Evolutionary conservation across 2,888 invertebrate species (phyloP).

Genomic region (Tineola bisselliella): DNA sequence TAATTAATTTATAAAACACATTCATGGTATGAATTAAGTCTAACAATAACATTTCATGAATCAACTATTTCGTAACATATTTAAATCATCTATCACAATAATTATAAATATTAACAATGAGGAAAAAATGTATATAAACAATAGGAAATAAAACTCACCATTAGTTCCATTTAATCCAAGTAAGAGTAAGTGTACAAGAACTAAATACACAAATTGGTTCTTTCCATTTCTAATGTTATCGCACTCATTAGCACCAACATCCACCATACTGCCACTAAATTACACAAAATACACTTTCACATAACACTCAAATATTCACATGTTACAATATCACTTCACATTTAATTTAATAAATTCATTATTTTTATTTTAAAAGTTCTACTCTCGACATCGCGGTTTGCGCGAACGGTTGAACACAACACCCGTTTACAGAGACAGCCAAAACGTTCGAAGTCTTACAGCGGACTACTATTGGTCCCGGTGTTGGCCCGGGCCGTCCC

Average conservation of each 20-base stretch:
- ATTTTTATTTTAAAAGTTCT: slow-evolving; percentile 37
- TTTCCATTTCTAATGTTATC: slow-evolving; percentile 61
- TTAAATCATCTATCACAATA: neutral
- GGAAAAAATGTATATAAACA: neutral
- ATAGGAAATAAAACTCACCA: slow-evolving; percentile 34
- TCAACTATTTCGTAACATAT: too few relatives aligned
- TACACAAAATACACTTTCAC: slow-evolving; percentile 47
- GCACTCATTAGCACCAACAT: slow-evolving; percentile 63
- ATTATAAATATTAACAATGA: neutral
- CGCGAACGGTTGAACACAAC: slow-evolving; percentile 19
- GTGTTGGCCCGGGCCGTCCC: slow-evolving; percentile 21
- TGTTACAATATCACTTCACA: slow-evolving; percentile 40
- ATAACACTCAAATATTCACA: slow-evolving; percentile 47
- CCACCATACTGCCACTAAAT: slow-evolving; percentile 64
- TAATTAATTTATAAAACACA: too few relatives aligned
- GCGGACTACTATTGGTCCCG: slow-evolving; percentile 41
- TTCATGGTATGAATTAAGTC: too few relatives aligned
- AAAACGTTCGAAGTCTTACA: slow-evolving; percentile 41
- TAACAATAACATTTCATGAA: too few relatives aligned
- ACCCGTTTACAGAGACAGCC: slow-evolving; percentile 29
- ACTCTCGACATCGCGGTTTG: slow-evolving; percentile 31
- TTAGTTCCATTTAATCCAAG: slow-evolving; percentile 64
- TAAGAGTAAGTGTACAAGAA: slow-evolving; percentile 62
- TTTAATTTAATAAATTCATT: slow-evolving; percentile 14
- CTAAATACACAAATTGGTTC: slow-evolving; percentile 63